These are phyloP conservation scores for Sclerodermus sp. DNA, from an alignment of 2,888 invertebrate species.

Conservation along the genomic window DNA sequence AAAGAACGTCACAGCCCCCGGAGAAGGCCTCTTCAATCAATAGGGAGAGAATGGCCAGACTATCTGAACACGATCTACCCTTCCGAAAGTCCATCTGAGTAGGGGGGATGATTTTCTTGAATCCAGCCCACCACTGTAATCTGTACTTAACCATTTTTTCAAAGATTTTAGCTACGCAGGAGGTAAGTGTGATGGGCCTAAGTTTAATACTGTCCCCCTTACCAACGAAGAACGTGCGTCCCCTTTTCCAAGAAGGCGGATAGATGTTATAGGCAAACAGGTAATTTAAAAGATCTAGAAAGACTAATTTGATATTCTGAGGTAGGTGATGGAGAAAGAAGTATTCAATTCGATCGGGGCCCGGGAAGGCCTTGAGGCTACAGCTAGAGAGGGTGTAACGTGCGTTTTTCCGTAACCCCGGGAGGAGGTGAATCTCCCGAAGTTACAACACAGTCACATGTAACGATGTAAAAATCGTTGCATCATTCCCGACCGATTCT, in stretches of 20 bases:
- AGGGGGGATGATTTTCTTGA: slow-evolving; percentile 5
- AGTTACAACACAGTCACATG: too few relatives aligned
- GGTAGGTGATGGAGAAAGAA: too few relatives aligned
- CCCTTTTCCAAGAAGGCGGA: slow-evolving; percentile 3
- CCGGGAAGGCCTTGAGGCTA: too few relatives aligned
- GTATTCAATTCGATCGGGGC: too few relatives aligned
- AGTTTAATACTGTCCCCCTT: slow-evolving; percentile 5
- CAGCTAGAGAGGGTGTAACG: too few relatives aligned
- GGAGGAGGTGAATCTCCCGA: too few relatives aligned
- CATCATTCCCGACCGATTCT: too few relatives aligned
- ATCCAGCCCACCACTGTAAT: slow-evolving; percentile 18
- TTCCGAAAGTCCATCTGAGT: slow-evolving; percentile 14
- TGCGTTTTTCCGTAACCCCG: too few relatives aligned
- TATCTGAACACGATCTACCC: slow-evolving; percentile 15
- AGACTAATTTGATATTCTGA: slow-evolving; percentile 6
- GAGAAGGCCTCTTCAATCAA: slow-evolving; percentile 7
- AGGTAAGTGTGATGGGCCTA: slow-evolving; percentile 14
- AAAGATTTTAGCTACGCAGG: slow-evolving; percentile 15
- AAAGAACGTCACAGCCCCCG: slow-evolving; percentile 1
- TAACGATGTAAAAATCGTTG: too few relatives aligned
- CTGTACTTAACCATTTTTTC: slow-evolving; percentile 18
- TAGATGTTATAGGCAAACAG: slow-evolving; percentile 5
- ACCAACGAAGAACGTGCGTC: slow-evolving; percentile 11
- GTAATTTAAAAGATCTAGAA: slow-evolving; percentile 16
- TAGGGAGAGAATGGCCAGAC: slow-evolving; percentile 10